phyloP scores from a whole-genome alignment of 2,113 vertebrate species.

The Tenebrosternarchus preto region DNA sequence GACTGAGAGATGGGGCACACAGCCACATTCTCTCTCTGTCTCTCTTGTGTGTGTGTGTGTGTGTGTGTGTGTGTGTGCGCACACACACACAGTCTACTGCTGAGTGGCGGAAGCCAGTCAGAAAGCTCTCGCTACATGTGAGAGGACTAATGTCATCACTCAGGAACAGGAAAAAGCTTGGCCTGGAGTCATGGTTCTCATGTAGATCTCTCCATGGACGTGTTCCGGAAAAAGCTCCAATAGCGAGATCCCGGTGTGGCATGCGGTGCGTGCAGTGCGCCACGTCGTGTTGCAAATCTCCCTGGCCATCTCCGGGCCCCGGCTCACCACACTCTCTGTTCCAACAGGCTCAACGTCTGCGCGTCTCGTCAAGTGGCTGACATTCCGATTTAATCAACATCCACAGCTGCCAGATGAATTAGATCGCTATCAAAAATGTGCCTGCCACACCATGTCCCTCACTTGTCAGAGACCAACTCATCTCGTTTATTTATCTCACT shows the following conservation, averaged over 20 bases:
- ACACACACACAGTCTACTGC: slow-evolving; percentile 7
- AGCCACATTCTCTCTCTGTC: slow-evolving; percentile 41
- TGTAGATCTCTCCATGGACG: slow-evolving; percentile 43
- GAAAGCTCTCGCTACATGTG: slow-evolving; percentile 19
- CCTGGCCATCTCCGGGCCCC: slow-evolving; percentile 64
- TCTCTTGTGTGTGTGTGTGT: too few relatives aligned
- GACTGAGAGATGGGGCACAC: slow-evolving; percentile 60
- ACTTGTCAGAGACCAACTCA: slow-evolving; percentile 76
- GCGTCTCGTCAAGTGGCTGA: slow-evolving; percentile 80
- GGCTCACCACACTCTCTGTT: slow-evolving; percentile 60
- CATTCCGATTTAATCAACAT: slow-evolving; percentile 82
- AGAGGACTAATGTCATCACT: slow-evolving; percentile 37
- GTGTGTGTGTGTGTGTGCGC: too few relatives aligned
- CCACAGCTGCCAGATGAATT: slow-evolving; percentile 78
- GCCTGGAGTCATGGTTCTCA: slow-evolving; percentile 28
- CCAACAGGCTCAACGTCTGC: slow-evolving; percentile 73
- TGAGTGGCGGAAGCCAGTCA: slow-evolving; percentile 22
- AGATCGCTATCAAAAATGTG: slow-evolving; percentile 82
- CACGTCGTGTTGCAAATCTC: slow-evolving; percentile 67
- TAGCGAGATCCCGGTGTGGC: slow-evolving; percentile 5
- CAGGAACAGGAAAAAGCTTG: slow-evolving; percentile 9
- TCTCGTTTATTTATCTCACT: slow-evolving; percentile 76
- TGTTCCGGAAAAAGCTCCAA: slow-evolving; percentile 33
- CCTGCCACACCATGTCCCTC: slow-evolving; percentile 73
- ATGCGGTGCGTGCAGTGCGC: not conserved